Percentiles rank a stretch among this genome's conserved stretches.
phyloP scores from a whole-genome alignment of 2,113 vertebrate genomes.

The Hiodon tergisus region DNA sequence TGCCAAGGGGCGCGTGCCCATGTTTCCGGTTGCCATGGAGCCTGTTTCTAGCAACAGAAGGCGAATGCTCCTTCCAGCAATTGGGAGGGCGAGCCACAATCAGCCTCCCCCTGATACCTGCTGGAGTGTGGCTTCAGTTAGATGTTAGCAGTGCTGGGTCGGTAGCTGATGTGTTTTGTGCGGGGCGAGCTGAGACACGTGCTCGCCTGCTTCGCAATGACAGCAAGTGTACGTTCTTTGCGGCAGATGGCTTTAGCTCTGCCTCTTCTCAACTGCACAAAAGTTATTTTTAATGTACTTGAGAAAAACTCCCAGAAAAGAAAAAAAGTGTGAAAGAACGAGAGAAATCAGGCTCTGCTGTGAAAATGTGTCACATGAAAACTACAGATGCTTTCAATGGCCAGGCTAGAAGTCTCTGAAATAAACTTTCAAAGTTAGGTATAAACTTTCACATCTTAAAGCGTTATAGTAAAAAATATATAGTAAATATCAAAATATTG shows the following conservation, averaged over 20 bases:
- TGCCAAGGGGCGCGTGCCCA: conserved; percentile 20
- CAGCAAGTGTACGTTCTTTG: conserved; percentile 39
- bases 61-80: conserved; percentile 24
- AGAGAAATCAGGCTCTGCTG: neutral
- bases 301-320: conserved; percentile 37
- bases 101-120: too few relatives aligned
- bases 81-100: neutral
- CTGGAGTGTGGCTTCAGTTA: neutral
- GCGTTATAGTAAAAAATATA: too few relatives aligned
- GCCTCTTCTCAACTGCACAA: conserved; percentile 38
- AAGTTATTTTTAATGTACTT: conserved; percentile 60
- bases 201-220: neutral
- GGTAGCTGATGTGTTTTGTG: neutral
- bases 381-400: conserved; percentile 4
- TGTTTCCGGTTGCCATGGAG: conserved; percentile 36
- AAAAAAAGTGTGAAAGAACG: conserved; percentile 26
- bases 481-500: too few relatives aligned
- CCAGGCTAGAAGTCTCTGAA: too few relatives aligned
- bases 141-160: too few relatives aligned
- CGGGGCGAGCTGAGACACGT: neutral
- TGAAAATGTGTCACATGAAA: conserved; percentile 36
- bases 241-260: conserved; percentile 59
- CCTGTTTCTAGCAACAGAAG: conserved; percentile 33
- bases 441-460: too few relatives aligned
- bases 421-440: too few relatives aligned